These are phyloP conservation scores for Spilarctia lutea DNA, from an alignment of 2,888 invertebrate genomes.

Conservation along the genomic window DNA sequence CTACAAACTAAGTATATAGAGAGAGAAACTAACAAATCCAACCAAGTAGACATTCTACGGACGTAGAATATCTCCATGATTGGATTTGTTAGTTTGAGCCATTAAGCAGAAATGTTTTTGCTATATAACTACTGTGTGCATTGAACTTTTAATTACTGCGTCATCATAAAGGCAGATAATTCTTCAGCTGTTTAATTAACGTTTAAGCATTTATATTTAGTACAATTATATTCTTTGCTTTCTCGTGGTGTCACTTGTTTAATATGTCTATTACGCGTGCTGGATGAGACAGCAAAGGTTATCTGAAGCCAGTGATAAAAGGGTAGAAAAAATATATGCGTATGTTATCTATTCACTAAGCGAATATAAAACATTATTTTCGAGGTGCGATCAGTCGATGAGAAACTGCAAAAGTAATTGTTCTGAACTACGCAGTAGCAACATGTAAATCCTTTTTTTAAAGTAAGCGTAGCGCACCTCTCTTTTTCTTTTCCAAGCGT, in stretches of 20 bases:
- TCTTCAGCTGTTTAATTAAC: neutral
- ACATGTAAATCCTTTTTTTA: neutral
- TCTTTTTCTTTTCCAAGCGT: neutral
- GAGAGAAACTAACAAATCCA: too few species aligned
- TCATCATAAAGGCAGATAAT: neutral
- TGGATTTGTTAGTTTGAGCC: too few species aligned
- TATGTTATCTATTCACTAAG: neutral
- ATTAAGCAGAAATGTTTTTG: neutral
- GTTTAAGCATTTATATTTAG: neutral
- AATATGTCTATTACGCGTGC: neutral
- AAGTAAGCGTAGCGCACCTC: neutral
- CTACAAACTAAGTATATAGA: too few species aligned
- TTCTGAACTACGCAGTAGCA: neutral
- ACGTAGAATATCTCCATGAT: too few species aligned
- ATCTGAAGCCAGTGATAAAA: conserved; percentile 7
- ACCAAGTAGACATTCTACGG: too few species aligned
- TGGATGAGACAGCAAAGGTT: conserved; percentile 12
- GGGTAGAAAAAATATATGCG: conserved; percentile 8
- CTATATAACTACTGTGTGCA: neutral
- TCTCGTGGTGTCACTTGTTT: neutral
- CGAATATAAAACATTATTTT: conserved; percentile 3
- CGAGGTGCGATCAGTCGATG: neutral
- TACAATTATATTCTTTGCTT: neutral
- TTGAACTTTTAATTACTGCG: neutral
- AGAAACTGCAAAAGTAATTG: neutral